Conservation (phyloP, 2,888 invertebrate species). For the Syritta pipiens region DNA sequence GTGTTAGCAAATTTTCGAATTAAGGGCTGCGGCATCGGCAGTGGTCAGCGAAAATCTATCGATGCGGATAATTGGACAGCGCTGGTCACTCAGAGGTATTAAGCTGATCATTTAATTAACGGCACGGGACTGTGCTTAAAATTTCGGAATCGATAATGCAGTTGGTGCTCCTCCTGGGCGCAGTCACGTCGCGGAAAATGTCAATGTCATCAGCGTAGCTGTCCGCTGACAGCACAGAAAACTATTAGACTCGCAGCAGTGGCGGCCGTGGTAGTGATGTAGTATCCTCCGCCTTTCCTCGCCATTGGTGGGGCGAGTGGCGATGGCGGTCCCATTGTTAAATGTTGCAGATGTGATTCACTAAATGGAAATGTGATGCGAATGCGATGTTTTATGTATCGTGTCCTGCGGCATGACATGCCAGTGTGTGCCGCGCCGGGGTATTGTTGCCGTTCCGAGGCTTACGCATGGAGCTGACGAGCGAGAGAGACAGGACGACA, state of each 20-base stretch:
- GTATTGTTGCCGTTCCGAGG: neutral
- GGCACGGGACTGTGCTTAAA: too few relatives aligned
- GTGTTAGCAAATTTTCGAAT: constrained; percentile 1
- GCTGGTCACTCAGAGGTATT: neutral
- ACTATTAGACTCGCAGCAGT: too few relatives aligned
- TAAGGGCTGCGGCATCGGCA: neutral
- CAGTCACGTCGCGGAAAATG: too few relatives aligned
- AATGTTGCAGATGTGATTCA: constrained; percentile 22
- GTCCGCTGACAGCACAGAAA: too few relatives aligned
- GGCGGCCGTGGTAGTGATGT: too few relatives aligned
- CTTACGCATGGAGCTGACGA: neutral
- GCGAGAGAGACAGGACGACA: neutral
- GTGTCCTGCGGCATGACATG: neutral
- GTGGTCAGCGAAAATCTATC: neutral
- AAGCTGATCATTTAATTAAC: too few relatives aligned
- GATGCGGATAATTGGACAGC: constrained; percentile 10
- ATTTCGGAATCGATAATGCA: too few relatives aligned
- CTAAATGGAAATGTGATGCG: constrained; percentile 25
- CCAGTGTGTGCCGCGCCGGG: neutral
- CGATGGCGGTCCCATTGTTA: constrained; percentile 7
- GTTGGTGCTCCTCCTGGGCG: too few relatives aligned
- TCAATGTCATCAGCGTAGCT: too few relatives aligned
- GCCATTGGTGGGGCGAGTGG: too few relatives aligned
- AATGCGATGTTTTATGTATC: constrained; percentile 10
- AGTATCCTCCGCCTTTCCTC: too few relatives aligned